Evolutionary conservation across 2,888 invertebrate species (phyloP).

Genomic region (Ectemnius continuus): DNA sequence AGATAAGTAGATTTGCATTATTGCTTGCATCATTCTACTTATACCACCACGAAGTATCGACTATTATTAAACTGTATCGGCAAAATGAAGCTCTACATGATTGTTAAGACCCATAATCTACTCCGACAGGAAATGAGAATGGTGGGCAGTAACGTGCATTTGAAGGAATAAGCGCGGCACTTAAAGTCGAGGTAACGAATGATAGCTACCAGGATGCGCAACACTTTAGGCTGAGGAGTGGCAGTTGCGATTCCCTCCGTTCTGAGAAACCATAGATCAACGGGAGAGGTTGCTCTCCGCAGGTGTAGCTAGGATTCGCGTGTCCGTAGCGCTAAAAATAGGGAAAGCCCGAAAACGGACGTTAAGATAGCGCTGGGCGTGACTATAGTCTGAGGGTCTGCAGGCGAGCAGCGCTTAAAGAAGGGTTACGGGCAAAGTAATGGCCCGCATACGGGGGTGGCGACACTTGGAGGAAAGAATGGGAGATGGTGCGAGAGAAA

Average conservation of each 20-base stretch:
- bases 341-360: slow-evolving; percentile 62
- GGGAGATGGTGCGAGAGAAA: slow-evolving; percentile 12
- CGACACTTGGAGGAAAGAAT: slow-evolving; percentile 36
- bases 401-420: slow-evolving; percentile 58
- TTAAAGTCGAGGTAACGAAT: slow-evolving; percentile 29
- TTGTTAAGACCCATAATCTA: no score
- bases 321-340: slow-evolving; percentile 64
- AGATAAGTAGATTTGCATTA: slow-evolving; percentile 1
- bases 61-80: no score
- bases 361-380: slow-evolving; percentile 69
- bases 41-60: no score
- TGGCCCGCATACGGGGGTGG: slow-evolving; percentile 48
- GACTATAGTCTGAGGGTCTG: slow-evolving; percentile 61
- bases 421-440: slow-evolving; percentile 69
- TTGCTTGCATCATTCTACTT: no score
- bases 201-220: slow-evolving; percentile 54
- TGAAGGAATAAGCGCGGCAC: slow-evolving; percentile 31
- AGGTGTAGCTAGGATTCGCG: slow-evolving; percentile 60
- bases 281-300: slow-evolving; percentile 46
- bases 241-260: slow-evolving; percentile 40
- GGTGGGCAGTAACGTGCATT: slow-evolving; percentile 23
- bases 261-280: slow-evolving; percentile 58
- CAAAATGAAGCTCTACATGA: no score
- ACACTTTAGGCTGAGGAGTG: slow-evolving; percentile 29
- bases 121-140: not conserved